Base-by-base conservation (phyloP, 2,888 invertebrate species). In the Flexamia atlantica region DNA sequence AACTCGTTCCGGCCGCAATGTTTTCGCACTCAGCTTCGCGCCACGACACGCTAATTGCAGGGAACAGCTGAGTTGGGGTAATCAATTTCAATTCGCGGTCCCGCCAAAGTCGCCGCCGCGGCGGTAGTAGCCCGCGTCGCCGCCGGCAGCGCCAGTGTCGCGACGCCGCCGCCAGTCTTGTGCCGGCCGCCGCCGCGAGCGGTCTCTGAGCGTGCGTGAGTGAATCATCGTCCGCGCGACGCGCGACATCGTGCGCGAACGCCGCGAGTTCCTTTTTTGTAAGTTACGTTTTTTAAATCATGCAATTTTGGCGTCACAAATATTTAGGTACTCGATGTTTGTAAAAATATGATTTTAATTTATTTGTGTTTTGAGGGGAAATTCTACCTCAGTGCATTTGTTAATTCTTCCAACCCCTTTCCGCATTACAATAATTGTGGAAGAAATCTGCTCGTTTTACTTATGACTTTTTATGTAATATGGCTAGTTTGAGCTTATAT, bases 111-210 rank as follows among this genome's bases (percentile, higher is more conserved):
- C 17, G 46, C 2, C 12, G 46, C 17, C 46, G 46, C 17, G 12
- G 40, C 20, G 28, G 2, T 64, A 28, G 64, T 64, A 14, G 12
- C 64, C 64, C 64, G 30, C 64, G 28, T 28, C 30, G 64, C 64
- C 2, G 57, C 57, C 9, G 23, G 64, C 64, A 30, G 64, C 64
- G 64, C 14, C 30, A 30, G 28, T 30, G 64, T 64, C 30, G 25
- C 14, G 25, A 3, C 28, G 64, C 25, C 20, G 20, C 23, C 17
- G 17, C 30, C 28, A 64, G 64, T 64, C 64, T 1, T 28, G 64
- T 64, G 64, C 64, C 64, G 64, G 3, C 64, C 64, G 64, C 28
- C 64, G 28, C 17, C 64, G 28, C 20, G 28, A 30, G 25, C 14
- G 28, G 12, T 30, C 28, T 9, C 28, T 28, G 64, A 4, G 25